Percentiles rank a stretch among this genome's conserved stretches.
These are phyloP conservation scores for Tromatobia lineatoria DNA, from an alignment of 2,888 invertebrate genomes.

Conservation along the genomic window DNA sequence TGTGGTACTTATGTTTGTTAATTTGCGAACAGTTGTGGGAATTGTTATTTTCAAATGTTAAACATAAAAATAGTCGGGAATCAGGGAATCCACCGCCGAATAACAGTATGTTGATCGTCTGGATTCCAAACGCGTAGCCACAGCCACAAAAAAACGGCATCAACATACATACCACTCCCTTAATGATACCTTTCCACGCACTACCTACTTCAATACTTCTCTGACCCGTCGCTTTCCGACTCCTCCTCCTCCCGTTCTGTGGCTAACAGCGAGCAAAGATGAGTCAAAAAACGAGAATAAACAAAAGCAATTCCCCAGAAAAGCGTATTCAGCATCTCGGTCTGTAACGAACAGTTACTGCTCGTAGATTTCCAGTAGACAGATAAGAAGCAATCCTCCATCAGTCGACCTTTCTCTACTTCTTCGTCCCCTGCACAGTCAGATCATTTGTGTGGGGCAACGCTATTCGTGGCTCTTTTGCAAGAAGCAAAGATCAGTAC, in stretches of 20 bases:
- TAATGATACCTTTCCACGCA: background rate
- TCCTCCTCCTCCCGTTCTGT: background rate
- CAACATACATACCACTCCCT: background rate
- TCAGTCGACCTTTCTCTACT: constrained; percentile 18
- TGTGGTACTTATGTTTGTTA: no score
- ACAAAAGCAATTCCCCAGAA: constrained; percentile 2
- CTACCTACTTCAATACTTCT: background rate
- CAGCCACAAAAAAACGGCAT: background rate
- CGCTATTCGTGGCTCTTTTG: constrained; percentile 5
- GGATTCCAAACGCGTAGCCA: background rate
- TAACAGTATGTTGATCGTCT: no score
- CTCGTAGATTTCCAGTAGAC: constrained; percentile 41
- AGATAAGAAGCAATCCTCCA: constrained; percentile 52
- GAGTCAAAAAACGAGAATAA: constrained; percentile 1
- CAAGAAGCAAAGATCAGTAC: constrained; percentile 23
- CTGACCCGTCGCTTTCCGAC: background rate
- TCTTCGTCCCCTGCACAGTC: constrained; percentile 5
- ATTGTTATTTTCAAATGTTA: no score
- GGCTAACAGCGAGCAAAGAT: background rate
- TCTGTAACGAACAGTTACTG: constrained; percentile 45
- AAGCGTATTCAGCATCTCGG: constrained; percentile 4
- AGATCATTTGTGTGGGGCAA: background rate
- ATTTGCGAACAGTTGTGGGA: no score
- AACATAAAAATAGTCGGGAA: no score
- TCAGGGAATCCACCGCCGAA: no score